Percentiles rank a stretch among this genome's conserved stretches.
phyloP scores from a whole-genome alignment of 2,797 vertebrate species.

The Phylloscopus collybita region DNA sequence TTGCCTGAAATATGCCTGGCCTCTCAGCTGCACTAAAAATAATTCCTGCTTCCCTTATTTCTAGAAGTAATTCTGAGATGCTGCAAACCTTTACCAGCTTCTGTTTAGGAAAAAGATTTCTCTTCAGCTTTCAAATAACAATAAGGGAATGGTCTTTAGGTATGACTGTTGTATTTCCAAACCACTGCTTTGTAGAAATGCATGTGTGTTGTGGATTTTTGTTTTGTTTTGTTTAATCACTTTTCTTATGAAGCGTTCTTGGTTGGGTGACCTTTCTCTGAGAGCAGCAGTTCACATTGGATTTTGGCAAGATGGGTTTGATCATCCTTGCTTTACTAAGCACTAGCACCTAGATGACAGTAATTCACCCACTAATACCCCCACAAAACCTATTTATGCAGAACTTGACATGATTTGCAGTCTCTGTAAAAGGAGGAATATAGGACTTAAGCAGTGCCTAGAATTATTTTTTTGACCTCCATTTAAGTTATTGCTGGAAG shows the following conservation, averaged over 20 bases:
- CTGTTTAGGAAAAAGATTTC: constrained; percentile 30
- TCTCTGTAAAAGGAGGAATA: constrained; percentile 2
- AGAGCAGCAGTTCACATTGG: constrained; percentile 15
- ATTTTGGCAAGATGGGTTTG: constrained; percentile 47
- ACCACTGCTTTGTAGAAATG: not conserved
- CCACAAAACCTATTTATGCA: constrained; percentile 59
- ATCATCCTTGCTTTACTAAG: constrained; percentile 56
- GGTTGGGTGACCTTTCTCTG: constrained; percentile 49
- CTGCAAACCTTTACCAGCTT: constrained; percentile 23
- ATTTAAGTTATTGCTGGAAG: constrained; percentile 39
- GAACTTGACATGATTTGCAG: constrained; percentile 59
- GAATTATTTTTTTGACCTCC: constrained; percentile 59
- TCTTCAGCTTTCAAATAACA: not conserved
- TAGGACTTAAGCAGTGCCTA: constrained; percentile 4
- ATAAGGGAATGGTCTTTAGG: not conserved
- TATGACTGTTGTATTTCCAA: not conserved
- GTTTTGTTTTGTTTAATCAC: not conserved
- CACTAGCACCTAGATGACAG: constrained; percentile 46
- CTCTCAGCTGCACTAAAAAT: constrained; percentile 69
- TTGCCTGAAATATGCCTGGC: constrained; percentile 64
- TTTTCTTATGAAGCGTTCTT: not conserved
- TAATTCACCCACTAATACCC: constrained; percentile 53
- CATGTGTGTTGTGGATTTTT: not conserved
- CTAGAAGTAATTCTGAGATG: constrained; percentile 43
- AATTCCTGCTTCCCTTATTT: constrained; percentile 59